Base-by-base conservation (phyloP, 2,797 vertebrate species). In the Pipistrellus kuhlii region DNA sequence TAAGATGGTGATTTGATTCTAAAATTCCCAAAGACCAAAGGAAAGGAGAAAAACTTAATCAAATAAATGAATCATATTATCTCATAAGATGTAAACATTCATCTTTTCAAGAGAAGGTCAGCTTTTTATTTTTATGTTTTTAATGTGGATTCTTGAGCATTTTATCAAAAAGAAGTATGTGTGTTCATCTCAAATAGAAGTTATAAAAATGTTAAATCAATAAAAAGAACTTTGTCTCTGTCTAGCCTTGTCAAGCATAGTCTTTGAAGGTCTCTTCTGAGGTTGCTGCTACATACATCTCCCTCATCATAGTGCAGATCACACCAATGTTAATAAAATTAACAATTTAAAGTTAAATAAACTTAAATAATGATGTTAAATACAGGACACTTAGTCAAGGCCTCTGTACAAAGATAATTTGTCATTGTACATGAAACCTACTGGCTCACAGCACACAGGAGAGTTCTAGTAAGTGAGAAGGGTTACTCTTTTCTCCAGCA, bases 341-440 rank as follows among this genome's bases (percentile, higher is more conserved):
- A 99, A 99, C 98, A 98, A 98, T 98, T 99, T 98, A 98, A 98
- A 99, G 98, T 99, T 99, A 99, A 99, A 99, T 99, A 99, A 99
- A 98, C 98, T 99, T 99, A 99, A 99, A 99, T 99, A 99, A 99
- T 98, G 98, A 98, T 98, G 99, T 99, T 99, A 99, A 99, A 99
- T 99, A 99, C 98, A 99, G 98, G 98, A 99, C 99, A 99, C 98
- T 99, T 99, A 97, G 98, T 99, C 98, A 98, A 98, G 98, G 98
- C 98, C 98, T 99, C 98, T 99, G 98, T 99, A 99, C 99, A 99
- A 99, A 94, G 98, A 99, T 98, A 98, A 98, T 99, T 99, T 99
- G 98, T 98, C 98, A 98, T 97, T 97, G 96, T 97, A 98, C 97
- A 98, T 96, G 85, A 88, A 97, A 98, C 98, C 98, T 95, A 97